Evolutionary conservation across 53 echinoderm and acorn worm genomes (phyloP), one percentile per base, ranked within the genome.

Genomic region (Echinarachnius parma): DNA sequence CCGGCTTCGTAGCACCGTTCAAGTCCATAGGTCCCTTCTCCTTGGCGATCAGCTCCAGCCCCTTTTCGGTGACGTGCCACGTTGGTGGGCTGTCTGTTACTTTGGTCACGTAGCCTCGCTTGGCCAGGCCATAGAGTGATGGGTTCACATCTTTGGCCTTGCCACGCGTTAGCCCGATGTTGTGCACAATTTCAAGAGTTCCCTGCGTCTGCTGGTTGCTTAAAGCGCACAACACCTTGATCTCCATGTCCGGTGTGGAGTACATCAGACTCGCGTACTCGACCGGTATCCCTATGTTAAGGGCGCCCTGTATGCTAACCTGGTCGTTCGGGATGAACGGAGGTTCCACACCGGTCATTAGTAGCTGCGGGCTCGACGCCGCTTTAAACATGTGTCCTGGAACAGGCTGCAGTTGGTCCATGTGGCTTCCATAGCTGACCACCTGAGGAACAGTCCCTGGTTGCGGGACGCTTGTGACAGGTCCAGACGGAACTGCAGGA

Each of bases 111-210:
- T 82, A 53, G 1, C 83, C 83, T 21, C 78, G 78, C 28, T 66
- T 64, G 9, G 63, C 72, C 44, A 87, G 66, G 30, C 78, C 34
- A 62, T 82, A 87, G 64, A 87, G 31, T 10, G 88, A 83, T 21
- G 83, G 88, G 35, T 87, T 87, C 59, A 87, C 75, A 26, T 87
- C 88, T 46, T 78, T 74, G 39, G 78, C 52, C n/a, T 46, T 48
- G 55, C 70, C 70, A 13, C 70, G 21, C 53, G 79, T 71, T 34
- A 83, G 60, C 15, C 88, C 79, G 15, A 83, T 56, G 45, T 79
- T 76, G 10, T 66, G 71, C 20, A 66, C 83, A 19, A 87, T 75
- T 26, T 87, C 88, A 45, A 64, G 42, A 9, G 83, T 83, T 48
- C 70, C 70, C 53, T 69, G 70, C 10, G 53, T 53, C 47, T 69